phyloP scores from a whole-genome alignment of 1,140 invertebrate genomes.

The Formica exsecta region DNA sequence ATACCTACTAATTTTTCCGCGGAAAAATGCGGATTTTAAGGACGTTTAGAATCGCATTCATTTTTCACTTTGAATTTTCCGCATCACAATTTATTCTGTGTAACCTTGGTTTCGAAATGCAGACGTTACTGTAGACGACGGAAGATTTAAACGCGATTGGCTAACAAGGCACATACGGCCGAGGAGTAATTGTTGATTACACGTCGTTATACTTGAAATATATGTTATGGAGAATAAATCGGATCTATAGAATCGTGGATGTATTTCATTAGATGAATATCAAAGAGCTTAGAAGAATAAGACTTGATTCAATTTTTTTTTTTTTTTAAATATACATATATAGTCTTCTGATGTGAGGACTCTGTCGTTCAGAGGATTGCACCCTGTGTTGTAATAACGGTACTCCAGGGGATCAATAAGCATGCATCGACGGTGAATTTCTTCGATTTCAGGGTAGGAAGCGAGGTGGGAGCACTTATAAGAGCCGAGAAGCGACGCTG shows the following conservation, averaged over 20 bases:
- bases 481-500: slow-evolving; percentile 44
- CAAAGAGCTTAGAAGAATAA: not conserved
- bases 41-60: not conserved
- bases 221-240: slow-evolving; percentile 74
- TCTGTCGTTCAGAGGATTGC: not conserved
- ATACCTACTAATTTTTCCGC: not conserved
- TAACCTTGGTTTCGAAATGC: slow-evolving; percentile 43
- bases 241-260: slow-evolving; percentile 62
- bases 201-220: slow-evolving; percentile 73
- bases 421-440: not conserved
- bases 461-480: slow-evolving; percentile 48
- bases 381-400: not conserved
- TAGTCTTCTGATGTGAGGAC: not conserved
- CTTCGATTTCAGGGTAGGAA: slow-evolving; percentile 19
- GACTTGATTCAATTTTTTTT: not conserved
- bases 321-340: too few species aligned
- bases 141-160: slow-evolving; percentile 66
- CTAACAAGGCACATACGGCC: slow-evolving; percentile 45
- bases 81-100: not conserved
- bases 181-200: slow-evolving; percentile 68
- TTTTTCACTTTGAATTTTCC: not conserved
- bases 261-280: not conserved
- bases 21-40: not conserved
- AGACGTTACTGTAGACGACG: slow-evolving; percentile 29
- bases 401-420: not conserved